Percentiles rank a stretch among this genome's conserved stretches.
These are phyloP conservation scores for Sminthopsis crassicaudata DNA, from an alignment of 2,113 vertebrate species.

Conservation along the genomic window DNA sequence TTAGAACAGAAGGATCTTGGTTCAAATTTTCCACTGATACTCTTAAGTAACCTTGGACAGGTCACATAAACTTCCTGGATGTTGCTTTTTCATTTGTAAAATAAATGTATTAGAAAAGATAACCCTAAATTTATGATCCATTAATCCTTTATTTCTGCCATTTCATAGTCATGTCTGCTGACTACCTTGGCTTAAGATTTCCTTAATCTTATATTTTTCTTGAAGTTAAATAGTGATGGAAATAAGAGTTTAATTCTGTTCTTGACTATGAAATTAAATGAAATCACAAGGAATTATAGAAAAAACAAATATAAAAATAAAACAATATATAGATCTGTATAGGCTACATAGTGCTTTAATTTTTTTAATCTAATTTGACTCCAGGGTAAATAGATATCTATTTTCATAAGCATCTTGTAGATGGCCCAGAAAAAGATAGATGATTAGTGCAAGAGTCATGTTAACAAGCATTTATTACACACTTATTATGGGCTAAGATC, in stretches of 20 bases:
- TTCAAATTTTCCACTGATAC: no score
- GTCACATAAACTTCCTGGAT: no score
- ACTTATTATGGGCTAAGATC: neutral
- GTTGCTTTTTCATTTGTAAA: no score
- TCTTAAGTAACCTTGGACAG: no score
- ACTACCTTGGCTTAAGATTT: neutral
- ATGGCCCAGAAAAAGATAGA: neutral
- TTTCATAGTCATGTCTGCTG: neutral
- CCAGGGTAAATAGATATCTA: neutral
- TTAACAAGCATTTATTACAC: neutral
- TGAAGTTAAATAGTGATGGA: conserved; percentile 32
- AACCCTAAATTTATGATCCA: neutral
- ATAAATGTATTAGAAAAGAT: no score
- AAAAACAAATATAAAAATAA: neutral
- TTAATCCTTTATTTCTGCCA: conserved; percentile 6
- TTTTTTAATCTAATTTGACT: neutral
- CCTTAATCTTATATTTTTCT: conserved; percentile 28
- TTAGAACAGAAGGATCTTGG: no score
- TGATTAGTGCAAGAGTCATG: neutral
- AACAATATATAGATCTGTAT: neutral
- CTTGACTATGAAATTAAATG: conserved; percentile 13
- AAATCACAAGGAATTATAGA: neutral
- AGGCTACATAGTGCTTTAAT: neutral
- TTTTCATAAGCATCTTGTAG: neutral
- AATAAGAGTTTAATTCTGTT: neutral